Evolutionary conservation across 2,113 vertebrate species (phyloP).

Genomic region (Leptodactylus fuscus): DNA sequence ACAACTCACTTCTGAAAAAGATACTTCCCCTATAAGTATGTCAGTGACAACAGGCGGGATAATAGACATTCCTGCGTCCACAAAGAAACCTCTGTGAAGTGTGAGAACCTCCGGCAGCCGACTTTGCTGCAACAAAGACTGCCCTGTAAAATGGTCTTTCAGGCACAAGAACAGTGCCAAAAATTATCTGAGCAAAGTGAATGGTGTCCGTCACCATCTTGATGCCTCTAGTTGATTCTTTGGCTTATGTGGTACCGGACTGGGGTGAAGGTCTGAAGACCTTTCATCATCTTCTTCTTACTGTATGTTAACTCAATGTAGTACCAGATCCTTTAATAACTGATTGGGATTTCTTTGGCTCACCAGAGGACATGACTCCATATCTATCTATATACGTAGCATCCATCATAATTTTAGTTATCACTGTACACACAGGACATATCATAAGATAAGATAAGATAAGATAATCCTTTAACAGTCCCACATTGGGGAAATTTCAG

Average conservation of each 20-base stretch:
- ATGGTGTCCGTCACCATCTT: neutral
- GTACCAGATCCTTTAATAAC: too few relatives aligned
- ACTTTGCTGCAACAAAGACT: slow-evolving; percentile 20
- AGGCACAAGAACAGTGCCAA: slow-evolving; percentile 10
- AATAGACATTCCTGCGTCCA: neutral
- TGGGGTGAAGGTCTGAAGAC: neutral
- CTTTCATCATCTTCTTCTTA: neutral
- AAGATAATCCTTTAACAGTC: too few relatives aligned
- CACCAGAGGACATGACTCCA: neutral
- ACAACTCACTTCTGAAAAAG: neutral
- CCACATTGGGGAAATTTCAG: too few relatives aligned
- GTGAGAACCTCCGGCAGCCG: neutral
- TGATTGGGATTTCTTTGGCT: neutral
- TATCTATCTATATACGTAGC: too few relatives aligned
- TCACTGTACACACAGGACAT: too few relatives aligned
- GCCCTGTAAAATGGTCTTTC: slow-evolving; percentile 16
- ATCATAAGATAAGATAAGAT: too few relatives aligned
- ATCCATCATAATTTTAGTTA: too few relatives aligned
- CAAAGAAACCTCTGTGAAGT: slow-evolving; percentile 26
- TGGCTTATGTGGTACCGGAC: neutral
- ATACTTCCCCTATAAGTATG: slow-evolving; percentile 16
- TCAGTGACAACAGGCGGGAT: slow-evolving; percentile 29
- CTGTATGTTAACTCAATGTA: too few relatives aligned
- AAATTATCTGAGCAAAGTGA: neutral
- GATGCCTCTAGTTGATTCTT: neutral